phyloP scores from a whole-genome alignment of 2,888 invertebrate species.

The Onchidella celtica region DNA sequence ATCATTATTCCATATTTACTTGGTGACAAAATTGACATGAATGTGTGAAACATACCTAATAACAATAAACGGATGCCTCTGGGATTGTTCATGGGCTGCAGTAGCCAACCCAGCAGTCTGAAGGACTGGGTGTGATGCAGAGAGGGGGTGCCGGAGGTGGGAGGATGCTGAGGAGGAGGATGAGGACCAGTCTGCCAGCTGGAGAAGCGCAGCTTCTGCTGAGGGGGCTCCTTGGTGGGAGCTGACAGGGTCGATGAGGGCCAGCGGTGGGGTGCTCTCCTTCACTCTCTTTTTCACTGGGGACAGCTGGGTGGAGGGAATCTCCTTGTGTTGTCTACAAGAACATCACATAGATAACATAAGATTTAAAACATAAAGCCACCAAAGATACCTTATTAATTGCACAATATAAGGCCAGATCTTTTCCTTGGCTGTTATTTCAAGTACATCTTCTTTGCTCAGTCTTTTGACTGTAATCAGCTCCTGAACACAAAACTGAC shows the following conservation, averaged over 20 bases:
- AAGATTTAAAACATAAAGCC: too few species aligned
- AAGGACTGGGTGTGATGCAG: conserved; percentile 22
- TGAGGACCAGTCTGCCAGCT: conserved; percentile 56
- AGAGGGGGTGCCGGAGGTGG: conserved; percentile 36
- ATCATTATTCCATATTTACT: too few species aligned
- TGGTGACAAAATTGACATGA: too few species aligned
- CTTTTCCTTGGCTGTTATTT: too few species aligned
- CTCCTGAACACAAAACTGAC: too few species aligned
- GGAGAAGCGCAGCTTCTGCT: conserved; percentile 57
- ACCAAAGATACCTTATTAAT: too few species aligned
- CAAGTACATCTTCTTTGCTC: too few species aligned
- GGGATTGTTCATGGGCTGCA: conserved; percentile 21
- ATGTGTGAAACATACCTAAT: conserved; percentile 91
- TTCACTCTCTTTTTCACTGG: conserved; percentile 98
- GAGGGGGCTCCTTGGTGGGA: conserved; percentile 55
- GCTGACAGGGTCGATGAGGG: conserved; percentile 55
- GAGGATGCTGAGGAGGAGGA: conserved; percentile 38
- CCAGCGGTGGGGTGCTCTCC: conserved; percentile 91
- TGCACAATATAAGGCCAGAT: too few species aligned
- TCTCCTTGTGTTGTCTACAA: conserved; percentile 78
- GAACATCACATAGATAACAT: neutral
- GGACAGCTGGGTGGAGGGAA: conserved; percentile 87
- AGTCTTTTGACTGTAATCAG: too few species aligned
- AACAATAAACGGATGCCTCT: conserved; percentile 81
- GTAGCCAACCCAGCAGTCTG: conserved; percentile 3